Conservation (phyloP, 2,113 vertebrate genomes). For the Trichomycterus rosablanca region DNA sequence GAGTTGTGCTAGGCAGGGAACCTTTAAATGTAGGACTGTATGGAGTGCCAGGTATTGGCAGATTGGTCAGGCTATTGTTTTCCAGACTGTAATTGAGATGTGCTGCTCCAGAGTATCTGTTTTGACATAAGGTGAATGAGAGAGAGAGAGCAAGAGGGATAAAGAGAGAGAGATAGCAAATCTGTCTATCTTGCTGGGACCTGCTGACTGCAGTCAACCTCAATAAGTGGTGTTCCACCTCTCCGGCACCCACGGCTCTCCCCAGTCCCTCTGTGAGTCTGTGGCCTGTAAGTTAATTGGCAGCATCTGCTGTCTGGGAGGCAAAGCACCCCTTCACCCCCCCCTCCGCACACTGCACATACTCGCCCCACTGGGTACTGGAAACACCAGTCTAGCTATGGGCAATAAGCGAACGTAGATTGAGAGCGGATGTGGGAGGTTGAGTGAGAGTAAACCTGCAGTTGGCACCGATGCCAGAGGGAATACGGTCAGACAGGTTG, state of each 20-base stretch:
- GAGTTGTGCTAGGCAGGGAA: too few species aligned
- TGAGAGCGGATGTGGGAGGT: conserved; percentile 38
- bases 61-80: conserved; percentile 44
- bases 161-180: conserved; percentile 1
- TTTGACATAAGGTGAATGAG: conserved; percentile 40
- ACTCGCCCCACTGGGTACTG: conserved; percentile 61
- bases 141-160: conserved; percentile 4
- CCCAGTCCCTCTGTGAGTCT: conserved; percentile 42
- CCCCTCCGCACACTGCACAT: conserved; percentile 33
- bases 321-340: conserved; percentile 51
- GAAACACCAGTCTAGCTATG: conserved; percentile 72
- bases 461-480: conserved; percentile 64
- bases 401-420: conserved; percentile 58
- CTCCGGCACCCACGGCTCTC: conserved; percentile 39
- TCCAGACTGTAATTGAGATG: conserved; percentile 48
- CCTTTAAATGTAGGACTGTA: not conserved
- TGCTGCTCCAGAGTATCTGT: conserved; percentile 36
- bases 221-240: conserved; percentile 33
- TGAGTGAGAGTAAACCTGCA: conserved; percentile 61
- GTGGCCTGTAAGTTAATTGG: conserved; percentile 81
- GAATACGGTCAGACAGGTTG: conserved; percentile 68
- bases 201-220: conserved; percentile 38
- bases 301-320: conserved; percentile 86
- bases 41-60: conserved; percentile 31
- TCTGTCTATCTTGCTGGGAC: conserved; percentile 22